Evolutionary conservation across 2,113 vertebrate genomes (phyloP).

Genomic region (Eublepharis macularius): DNA sequence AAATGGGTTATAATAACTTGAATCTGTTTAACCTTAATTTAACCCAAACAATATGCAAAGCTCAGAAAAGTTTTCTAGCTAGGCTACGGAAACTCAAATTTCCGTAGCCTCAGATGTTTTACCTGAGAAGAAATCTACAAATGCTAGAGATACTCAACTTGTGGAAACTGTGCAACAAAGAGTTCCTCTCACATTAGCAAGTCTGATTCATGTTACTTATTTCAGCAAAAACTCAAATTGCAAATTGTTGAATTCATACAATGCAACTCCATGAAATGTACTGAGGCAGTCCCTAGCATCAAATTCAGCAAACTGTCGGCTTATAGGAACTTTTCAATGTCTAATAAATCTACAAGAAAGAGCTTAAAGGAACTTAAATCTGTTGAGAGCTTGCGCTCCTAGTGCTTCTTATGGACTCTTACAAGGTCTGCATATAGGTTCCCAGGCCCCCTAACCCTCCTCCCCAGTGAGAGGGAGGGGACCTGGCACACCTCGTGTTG

Average conservation of each 20-base stretch:
- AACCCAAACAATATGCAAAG: background rate
- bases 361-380: background rate
- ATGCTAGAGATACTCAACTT: background rate
- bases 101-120: background rate
- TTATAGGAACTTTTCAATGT: background rate
- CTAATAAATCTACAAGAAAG: background rate
- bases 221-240: background rate
- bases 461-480: too few relatives aligned
- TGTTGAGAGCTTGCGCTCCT: background rate
- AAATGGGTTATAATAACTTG: background rate
- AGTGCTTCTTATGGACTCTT: background rate
- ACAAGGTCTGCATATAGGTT: too few relatives aligned
- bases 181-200: background rate
- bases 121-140: background rate
- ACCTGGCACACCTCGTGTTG: too few relatives aligned
- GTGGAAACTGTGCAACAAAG: background rate
- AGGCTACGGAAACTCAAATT: background rate
- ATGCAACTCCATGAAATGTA: background rate
- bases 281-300: background rate
- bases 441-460: too few relatives aligned
- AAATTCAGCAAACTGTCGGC: background rate
- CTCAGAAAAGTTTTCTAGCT: background rate
- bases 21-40: background rate
- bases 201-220: slow-evolving; percentile 1
- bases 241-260: background rate